Evolutionary conservation across 2,797 vertebrate species (phyloP).

Genomic region (Pitangus sulphuratus): DNA sequence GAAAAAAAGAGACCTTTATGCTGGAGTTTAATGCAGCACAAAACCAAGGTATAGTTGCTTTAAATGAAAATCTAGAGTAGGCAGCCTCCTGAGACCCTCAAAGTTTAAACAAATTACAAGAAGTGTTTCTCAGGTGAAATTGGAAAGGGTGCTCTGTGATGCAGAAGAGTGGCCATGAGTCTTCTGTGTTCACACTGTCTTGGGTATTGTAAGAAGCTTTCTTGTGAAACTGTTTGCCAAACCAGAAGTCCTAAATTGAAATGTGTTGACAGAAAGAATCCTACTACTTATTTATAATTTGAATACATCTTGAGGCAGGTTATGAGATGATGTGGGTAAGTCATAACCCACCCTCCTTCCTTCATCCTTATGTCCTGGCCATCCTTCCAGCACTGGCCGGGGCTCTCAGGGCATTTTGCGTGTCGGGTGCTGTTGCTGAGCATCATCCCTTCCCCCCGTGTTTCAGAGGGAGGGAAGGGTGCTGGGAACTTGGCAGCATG

Average conservation of each 20-base stretch:
- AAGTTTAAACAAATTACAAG: constrained; percentile 61
- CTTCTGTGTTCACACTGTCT: constrained; percentile 46
- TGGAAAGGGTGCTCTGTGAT: constrained; percentile 57
- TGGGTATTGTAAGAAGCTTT: constrained; percentile 62
- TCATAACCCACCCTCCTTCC: neutral
- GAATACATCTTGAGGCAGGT: constrained; percentile 65
- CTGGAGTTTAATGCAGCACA: neutral
- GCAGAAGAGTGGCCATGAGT: constrained; percentile 55
- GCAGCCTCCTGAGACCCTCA: neutral
- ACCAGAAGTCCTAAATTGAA: constrained; percentile 71
- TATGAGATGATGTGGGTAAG: constrained; percentile 12
- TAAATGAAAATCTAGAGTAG: constrained; percentile 20
- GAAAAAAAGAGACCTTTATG: constrained; percentile 5
- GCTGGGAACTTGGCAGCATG: constrained; percentile 3
- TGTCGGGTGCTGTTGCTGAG: neutral
- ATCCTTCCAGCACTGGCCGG: neutral
- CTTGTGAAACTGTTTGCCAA: constrained; percentile 70
- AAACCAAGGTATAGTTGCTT: neutral
- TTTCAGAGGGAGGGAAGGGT: neutral
- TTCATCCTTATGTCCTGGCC: fast-evolving
- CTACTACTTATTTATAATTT: constrained; percentile 63
- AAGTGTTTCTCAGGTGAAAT: constrained; percentile 50
- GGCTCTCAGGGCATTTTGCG: fast-evolving
- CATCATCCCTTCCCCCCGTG: fast-evolving
- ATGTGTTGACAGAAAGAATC: constrained; percentile 75